A percentile compares a stretch with the other conserved stretches of the same genome.
phyloP scores from a whole-genome alignment of 2,113 vertebrate genomes.

The Pseudopodoces humilis region DNA sequence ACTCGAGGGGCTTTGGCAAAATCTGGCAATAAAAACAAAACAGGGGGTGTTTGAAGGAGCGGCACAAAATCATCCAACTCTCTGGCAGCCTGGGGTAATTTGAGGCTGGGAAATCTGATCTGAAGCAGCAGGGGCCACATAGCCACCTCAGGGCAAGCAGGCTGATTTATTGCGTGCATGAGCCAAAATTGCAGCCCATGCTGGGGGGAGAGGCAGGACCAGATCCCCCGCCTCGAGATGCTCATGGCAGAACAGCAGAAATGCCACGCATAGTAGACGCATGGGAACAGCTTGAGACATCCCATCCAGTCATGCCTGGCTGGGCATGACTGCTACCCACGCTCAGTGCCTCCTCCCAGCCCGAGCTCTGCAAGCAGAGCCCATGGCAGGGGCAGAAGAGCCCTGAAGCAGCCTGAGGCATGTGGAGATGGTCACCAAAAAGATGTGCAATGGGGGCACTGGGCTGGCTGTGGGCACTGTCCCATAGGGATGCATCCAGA shows the following conservation, averaged over 20 bases:
- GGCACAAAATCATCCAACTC: not conserved
- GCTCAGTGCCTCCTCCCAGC: fast-evolving
- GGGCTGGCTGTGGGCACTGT: not conserved
- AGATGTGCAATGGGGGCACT: fast-evolving
- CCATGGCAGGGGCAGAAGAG: not conserved
- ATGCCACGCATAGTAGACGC: not conserved
- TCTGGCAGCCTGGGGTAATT: not conserved
- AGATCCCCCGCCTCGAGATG: not conserved
- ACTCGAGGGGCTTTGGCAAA: not conserved
- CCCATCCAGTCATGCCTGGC: not conserved
- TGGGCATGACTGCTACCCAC: not conserved
- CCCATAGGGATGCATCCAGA: not conserved
- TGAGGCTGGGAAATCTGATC: not conserved
- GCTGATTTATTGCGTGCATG: slow-evolving; percentile 35
- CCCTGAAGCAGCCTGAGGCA: not conserved
- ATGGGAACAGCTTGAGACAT: not conserved
- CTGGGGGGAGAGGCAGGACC: slow-evolving; percentile 19
- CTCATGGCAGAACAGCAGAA: not conserved
- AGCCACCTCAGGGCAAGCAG: slow-evolving; percentile 7
- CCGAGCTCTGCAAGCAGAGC: not conserved
- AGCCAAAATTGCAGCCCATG: not conserved
- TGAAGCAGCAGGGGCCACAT: not conserved
- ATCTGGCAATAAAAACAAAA: not conserved
- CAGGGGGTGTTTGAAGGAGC: not conserved
- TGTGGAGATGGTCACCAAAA: not conserved